These are phyloP conservation scores for Serinus canaria DNA, from an alignment of 2,113 vertebrate species.

Conservation along the genomic window DNA sequence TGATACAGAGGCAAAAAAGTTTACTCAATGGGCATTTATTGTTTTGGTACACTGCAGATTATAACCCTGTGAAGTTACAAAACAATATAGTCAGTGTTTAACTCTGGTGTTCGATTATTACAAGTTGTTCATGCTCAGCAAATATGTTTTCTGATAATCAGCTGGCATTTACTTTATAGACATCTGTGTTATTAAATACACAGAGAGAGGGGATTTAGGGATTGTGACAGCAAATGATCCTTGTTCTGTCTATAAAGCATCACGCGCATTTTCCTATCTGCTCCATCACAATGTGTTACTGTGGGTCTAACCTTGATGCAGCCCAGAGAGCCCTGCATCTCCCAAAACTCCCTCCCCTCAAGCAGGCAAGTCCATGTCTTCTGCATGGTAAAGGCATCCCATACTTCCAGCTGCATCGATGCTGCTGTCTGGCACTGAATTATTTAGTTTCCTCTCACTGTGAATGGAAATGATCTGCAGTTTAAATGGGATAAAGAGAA, in stretches of 20 bases:
- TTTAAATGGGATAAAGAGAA: constrained; percentile 60
- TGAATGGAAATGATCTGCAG: constrained; percentile 53
- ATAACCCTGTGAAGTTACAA: constrained; percentile 27
- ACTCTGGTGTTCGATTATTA: constrained; percentile 29
- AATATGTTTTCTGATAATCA: constrained; percentile 67
- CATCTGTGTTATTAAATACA: constrained; percentile 60
- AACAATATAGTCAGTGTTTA: constrained; percentile 3
- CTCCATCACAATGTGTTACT: accelerated
- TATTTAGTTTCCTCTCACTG: constrained; percentile 56
- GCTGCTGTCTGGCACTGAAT: constrained; percentile 44
- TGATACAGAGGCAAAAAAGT: background rate
- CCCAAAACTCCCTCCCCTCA: background rate
- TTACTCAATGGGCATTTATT: background rate
- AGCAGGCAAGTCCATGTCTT: background rate
- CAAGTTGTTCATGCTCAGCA: constrained; percentile 20
- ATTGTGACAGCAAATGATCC: constrained; percentile 4
- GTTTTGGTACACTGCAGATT: background rate
- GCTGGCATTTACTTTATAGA: constrained; percentile 65
- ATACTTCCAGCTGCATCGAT: background rate
- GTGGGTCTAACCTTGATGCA: background rate
- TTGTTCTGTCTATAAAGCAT: background rate
- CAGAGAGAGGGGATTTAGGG: constrained; percentile 40
- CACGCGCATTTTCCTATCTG: background rate
- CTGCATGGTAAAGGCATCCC: background rate
- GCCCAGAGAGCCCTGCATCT: background rate